Conservation (phyloP, 2,113 vertebrate genomes). For the Xenus cinereus region DNA sequence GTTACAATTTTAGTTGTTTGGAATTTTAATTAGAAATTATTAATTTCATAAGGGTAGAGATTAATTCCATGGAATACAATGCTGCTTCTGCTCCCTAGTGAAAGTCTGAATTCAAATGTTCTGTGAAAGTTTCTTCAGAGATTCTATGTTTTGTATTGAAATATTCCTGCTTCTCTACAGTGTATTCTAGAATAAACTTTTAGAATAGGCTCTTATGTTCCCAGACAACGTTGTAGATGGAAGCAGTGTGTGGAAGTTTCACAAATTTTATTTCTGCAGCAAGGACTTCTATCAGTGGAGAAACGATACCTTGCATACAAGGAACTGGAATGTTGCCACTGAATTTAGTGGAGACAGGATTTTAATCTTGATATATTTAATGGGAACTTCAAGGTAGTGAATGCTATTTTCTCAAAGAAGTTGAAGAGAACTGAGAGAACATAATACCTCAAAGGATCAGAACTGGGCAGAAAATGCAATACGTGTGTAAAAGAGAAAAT, state of each 20-base stretch:
- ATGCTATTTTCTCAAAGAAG: background rate
- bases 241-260: background rate
- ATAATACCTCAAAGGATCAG: background rate
- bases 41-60: background rate
- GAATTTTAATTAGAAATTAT: background rate
- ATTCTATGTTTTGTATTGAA: background rate
- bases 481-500: background rate
- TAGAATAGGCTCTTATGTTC: background rate
- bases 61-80: background rate
- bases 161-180: background rate
- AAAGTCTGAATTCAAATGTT: background rate
- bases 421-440: background rate
- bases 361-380: background rate
- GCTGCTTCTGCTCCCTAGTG: background rate
- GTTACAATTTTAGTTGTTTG: background rate
- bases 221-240: background rate
- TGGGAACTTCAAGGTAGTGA: background rate
- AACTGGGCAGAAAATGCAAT: background rate
- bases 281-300: background rate
- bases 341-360: background rate
- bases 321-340: background rate
- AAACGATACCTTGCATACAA: background rate
- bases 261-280: background rate
- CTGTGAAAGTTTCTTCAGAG: background rate
- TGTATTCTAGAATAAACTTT: background rate